Conservation (phyloP, 1,140 invertebrate genomes). For the Parasteatoda tepidariorum region DNA sequence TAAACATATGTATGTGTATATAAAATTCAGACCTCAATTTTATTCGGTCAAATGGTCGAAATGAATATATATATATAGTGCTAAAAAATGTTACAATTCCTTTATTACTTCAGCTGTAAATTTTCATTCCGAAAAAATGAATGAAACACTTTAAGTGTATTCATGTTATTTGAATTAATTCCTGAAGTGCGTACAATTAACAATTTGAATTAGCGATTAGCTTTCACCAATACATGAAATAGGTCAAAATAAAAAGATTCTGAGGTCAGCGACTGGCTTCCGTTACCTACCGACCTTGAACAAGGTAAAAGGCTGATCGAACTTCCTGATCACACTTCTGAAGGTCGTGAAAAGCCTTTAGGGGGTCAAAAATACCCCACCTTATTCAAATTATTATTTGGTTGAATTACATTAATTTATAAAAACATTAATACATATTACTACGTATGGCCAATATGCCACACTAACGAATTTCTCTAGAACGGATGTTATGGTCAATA, state of each 20-base stretch:
- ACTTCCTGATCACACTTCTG: slow-evolving; percentile 47
- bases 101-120: no score
- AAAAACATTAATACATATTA: no score
- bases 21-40: no score
- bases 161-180: not conserved
- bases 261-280: slow-evolving; percentile 49
- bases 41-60: no score
- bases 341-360: slow-evolving; percentile 29
- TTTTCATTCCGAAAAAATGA: not conserved
- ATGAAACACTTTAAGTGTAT: not conserved
- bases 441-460: no score
- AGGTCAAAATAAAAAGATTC: not conserved
- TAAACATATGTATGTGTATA: no score
- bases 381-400: not conserved
- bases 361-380: not conserved
- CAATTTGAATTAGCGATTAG: not conserved
- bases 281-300: slow-evolving; percentile 54
- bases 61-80: no score
- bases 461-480: no score
- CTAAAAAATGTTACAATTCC: no score
- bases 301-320: slow-evolving; percentile 31
- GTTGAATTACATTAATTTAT: no score
- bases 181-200: not conserved
- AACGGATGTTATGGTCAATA: no score
- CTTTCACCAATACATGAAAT: slow-evolving; percentile 7